Base-by-base conservation (phyloP, 2,888 invertebrate species). In the Morpho helenor region DNA sequence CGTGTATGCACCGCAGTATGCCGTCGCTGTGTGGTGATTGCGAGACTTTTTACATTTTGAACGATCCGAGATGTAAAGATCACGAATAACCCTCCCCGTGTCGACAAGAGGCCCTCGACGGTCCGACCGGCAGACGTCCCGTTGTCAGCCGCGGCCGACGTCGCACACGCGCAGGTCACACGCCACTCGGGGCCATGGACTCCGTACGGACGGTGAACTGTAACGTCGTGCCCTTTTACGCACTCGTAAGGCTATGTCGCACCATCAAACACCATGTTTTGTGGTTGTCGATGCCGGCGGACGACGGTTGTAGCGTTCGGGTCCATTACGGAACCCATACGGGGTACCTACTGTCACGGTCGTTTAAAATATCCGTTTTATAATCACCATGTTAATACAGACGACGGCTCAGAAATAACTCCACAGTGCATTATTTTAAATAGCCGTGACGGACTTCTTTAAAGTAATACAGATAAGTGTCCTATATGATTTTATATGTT, bases 111-210 rank as follows among this genome's bases (percentile, higher is more conserved):
- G 52, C 86, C 89, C 88, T 89, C 88, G 66, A 75, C 77, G 87
- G 80, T 90, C 89, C 86, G 88, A 87, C 74, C 84, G 76, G 89
- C 89, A 90, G 88, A 73, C 79, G 70, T 79, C 88, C 84, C 80
- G 77, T 88, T 87, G 74, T 89, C 89, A 87, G 88, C 87, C 86
- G 80, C 86, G 85, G 82, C 78, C 55, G 31, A 31, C 2, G 5
- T 31, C 5, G 31, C n/a, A n/a, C n/a, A n/a, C n/a, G n/a, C n/a
- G n/a, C n/a, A n/a, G n/a, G n/a, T n/a, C n/a, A n/a, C n/a, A n/a
- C 43, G 3, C 41, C 31, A 50, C 7, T 55, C 16, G 7, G 66
- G 68, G 68, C 69, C n/a, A n/a, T n/a, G n/a, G n/a, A n/a, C n/a
- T 68, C 62, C 67, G 62, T 61, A 56, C 56, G 57, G 49, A 59